Base-by-base conservation (phyloP, 2,113 vertebrate genomes). In the Pyxicephalus adspersus region DNA sequence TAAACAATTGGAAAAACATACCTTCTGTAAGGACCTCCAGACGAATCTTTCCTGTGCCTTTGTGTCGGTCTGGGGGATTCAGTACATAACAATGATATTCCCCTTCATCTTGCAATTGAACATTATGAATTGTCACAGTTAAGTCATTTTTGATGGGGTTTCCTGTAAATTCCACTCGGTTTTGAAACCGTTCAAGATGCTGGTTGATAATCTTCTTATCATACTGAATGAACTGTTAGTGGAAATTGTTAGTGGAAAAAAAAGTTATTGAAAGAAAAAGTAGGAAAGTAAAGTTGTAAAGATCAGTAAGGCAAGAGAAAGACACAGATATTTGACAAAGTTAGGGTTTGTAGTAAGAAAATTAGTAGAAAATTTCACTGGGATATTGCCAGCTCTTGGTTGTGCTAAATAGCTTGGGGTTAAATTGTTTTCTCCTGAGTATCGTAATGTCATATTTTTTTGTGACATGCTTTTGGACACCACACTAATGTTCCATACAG, bases 51-150 rank as follows among this genome's bases (percentile, higher is more conserved):
- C 94, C 96, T 0, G 91, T 91, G 80, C 98, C 98, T 0, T 86
- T 93, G 31, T 95, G 93, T 54, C 98, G 94, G 88, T 99, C 98
- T 0, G 98, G 98, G 0, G 96, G 97, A 87, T 99, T 99, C 80
- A 89, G 93, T 75, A 99, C 91, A 0, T 95, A 96, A 88, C 98
- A 99, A 83, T 94, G 92, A 88, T 98, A 99, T 80, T 91, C 78
- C 31, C 98, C 98, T 74, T 94, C 86, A 0, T 99, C 98, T 5
- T 92, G 90, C 45, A 93, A 77, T 89, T 97, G 95, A 54, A 98
- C 94, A 0, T 96, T 91, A 2, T 87, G 95, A 67, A 99, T 92
- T 0, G 92, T 97, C 89, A 99, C 94, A 0, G 96, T 96, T 76
- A 97, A 89, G 0, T 99, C 96, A 0, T 98, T 92, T 85, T 96